Conservation (phyloP, 2,113 vertebrate species). For the Hypanus sabinus region DNA sequence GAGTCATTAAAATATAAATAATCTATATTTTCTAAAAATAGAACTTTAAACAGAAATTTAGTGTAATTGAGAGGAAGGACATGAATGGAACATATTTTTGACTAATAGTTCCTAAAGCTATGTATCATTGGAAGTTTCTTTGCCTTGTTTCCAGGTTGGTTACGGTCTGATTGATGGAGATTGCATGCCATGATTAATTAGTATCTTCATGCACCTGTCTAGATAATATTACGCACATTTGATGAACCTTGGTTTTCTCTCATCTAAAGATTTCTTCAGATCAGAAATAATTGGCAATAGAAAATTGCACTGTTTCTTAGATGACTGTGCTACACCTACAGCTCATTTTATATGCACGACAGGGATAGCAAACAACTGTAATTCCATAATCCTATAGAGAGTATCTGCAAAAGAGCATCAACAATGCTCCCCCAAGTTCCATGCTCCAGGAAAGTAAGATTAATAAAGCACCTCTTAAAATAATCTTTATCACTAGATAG, state of each 20-base stretch:
- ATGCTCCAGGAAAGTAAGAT: not conserved
- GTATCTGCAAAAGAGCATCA: not conserved
- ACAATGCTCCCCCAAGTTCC: not conserved
- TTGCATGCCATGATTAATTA: not conserved
- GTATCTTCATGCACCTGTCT: not conserved
- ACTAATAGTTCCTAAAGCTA: not conserved
- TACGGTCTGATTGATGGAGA: not conserved
- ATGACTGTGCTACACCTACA: not conserved
- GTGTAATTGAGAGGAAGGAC: not conserved
- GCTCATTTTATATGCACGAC: not conserved
- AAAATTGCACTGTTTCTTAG: not conserved
- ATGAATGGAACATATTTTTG: not conserved
- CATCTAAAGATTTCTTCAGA: not conserved
- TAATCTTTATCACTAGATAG: no score
- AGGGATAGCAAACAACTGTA: not conserved
- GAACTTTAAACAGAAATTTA: not conserved
- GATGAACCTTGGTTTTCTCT: not conserved
- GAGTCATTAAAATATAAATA: not conserved
- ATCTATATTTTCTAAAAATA: not conserved
- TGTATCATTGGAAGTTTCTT: no score
- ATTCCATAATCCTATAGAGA: not conserved
- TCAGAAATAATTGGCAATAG: not conserved
- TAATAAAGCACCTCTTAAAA: not conserved
- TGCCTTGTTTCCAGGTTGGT: not conserved
- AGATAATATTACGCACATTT: not conserved